Evolutionary conservation across 2,888 invertebrate genomes (phyloP).

Genomic region (Alcis repandata): DNA sequence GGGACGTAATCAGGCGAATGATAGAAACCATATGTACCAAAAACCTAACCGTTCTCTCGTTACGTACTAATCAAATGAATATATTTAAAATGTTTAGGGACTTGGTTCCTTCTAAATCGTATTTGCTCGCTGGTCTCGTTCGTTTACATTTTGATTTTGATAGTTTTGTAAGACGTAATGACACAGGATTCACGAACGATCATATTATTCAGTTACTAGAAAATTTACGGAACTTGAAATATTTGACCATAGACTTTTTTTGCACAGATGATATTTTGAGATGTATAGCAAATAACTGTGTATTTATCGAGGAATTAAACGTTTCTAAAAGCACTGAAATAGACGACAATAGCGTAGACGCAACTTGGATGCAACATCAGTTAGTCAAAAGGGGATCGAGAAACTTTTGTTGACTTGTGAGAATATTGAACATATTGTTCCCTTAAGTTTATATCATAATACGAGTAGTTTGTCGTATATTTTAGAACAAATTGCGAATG

Average conservation of each 20-base stretch:
- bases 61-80: neutral
- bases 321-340: constrained; percentile 38
- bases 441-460: neutral
- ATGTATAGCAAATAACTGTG: neutral
- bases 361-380: constrained; percentile 87
- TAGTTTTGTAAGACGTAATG: neutral
- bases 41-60: neutral
- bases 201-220: constrained; percentile 77
- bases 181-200: neutral
- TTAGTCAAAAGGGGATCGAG: neutral
- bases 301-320: constrained; percentile 7
- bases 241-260: constrained; percentile 64
- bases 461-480: constrained; percentile 65
- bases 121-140: constrained; percentile 88
- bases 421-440: constrained; percentile 52
- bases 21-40: neutral
- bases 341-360: constrained; percentile 40
- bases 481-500: constrained; percentile 77
- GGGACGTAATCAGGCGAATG: neutral
- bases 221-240: neutral
- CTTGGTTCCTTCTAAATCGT: constrained; percentile 89
- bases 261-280: neutral
- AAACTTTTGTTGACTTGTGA: neutral
- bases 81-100: constrained; percentile 78
- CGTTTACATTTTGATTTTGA: constrained; percentile 85